Percentiles rank a stretch among this genome's conserved stretches.
These are phyloP conservation scores for Drosophila paranaensis DNA, from an alignment of 2,888 invertebrate species.

Conservation along the genomic window DNA sequence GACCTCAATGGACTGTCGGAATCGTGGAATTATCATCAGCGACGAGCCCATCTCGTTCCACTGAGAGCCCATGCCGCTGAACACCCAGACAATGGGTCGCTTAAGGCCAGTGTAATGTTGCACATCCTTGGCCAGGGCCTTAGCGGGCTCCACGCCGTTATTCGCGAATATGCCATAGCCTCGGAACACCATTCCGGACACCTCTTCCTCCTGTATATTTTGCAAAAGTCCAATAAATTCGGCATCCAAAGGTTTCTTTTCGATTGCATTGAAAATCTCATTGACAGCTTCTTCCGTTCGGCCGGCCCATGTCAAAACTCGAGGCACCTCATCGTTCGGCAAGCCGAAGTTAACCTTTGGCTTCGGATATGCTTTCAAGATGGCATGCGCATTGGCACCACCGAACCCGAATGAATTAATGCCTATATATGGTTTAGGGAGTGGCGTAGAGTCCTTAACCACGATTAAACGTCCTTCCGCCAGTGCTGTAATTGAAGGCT, in stretches of 20 bases:
- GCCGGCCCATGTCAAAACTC: slow-evolving; percentile 91
- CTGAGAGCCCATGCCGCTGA: slow-evolving; percentile 96
- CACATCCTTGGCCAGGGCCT: slow-evolving; percentile 85
- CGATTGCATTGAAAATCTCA: slow-evolving; percentile 88
- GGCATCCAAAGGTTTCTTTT: slow-evolving; percentile 87
- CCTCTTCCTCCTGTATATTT: slow-evolving; percentile 86
- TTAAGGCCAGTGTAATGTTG: slow-evolving; percentile 88
- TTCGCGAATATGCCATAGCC: slow-evolving; percentile 88
- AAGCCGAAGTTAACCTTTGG: slow-evolving; percentile 86
- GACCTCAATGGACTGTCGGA: slow-evolving; percentile 89
- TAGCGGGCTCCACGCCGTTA: slow-evolving; percentile 59
- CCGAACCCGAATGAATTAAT: slow-evolving; percentile 98
- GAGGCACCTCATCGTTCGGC: slow-evolving; percentile 89
- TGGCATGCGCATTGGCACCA: slow-evolving; percentile 90
- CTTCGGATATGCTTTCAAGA: slow-evolving; percentile 75
- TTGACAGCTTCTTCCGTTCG: slow-evolving; percentile 92
- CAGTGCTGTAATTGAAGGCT: slow-evolving; percentile 87
- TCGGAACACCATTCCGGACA: slow-evolving; percentile 89
- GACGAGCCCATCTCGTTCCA: slow-evolving; percentile 93
- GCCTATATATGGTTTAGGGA: slow-evolving; percentile 91
- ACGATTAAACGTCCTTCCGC: slow-evolving; percentile 89
- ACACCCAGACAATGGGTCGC: slow-evolving; percentile 94
- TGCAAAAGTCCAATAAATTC: slow-evolving; percentile 88
- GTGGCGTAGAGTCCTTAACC: slow-evolving; percentile 89
- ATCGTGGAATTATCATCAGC: slow-evolving; percentile 90